These are phyloP conservation scores for Onychorhynchus coronatus DNA, from an alignment of 2,113 vertebrate genomes.

Conservation along the genomic window DNA sequence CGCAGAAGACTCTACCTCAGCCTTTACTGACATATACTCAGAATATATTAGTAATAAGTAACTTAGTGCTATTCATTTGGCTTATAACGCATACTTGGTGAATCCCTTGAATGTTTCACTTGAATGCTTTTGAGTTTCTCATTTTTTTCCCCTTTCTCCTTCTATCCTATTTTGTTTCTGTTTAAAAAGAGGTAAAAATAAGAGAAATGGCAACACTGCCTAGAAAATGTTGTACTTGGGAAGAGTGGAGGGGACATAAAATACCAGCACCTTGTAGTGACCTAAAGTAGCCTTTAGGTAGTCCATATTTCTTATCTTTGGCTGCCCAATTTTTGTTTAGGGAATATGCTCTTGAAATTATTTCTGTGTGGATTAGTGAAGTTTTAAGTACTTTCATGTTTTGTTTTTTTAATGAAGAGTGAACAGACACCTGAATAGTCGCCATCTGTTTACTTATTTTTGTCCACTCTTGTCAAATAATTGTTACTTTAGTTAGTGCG, in stretches of 20 bases:
- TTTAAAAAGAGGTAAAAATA: background rate
- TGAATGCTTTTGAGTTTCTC: background rate
- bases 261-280: fast-evolving
- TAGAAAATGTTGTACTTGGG: background rate
- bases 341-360: background rate
- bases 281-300: background rate
- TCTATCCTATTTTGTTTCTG: background rate
- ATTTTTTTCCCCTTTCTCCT: background rate
- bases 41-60: background rate
- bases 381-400: background rate
- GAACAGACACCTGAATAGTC: background rate
- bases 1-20: background rate
- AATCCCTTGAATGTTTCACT: background rate
- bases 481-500: background rate
- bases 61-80: background rate
- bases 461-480: background rate
- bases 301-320: background rate
- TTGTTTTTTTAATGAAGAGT: background rate
- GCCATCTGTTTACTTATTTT: background rate
- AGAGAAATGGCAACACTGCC: background rate
- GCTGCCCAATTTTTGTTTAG: background rate
- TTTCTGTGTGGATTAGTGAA: background rate
- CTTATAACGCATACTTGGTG: background rate
- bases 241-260: background rate
- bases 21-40: background rate